Base-by-base conservation (phyloP, 2,888 invertebrate species). In the Macrophya annulata region DNA sequence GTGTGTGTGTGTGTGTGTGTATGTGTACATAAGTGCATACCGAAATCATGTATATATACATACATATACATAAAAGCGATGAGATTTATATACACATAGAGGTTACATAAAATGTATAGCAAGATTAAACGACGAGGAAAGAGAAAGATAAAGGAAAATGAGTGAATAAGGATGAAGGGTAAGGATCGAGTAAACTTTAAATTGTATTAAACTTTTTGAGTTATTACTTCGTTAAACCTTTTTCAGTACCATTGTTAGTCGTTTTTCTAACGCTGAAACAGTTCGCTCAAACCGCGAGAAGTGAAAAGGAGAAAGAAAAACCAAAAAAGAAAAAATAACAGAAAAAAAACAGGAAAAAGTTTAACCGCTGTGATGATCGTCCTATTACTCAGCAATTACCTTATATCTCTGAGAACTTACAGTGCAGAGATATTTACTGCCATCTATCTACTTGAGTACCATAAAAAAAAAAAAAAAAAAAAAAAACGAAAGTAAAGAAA, bases 171-270 rank as follows among this genome's bases (percentile, higher is more conserved):
- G 45, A n/a, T 3, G n/a, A 45, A 43, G 45, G 68, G 12, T 25
- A 55, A 55, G 31, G 25, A 37, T 25, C 8, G 5, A 25, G 25
- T 10, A 31, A 37, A 12, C 55, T 68, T 74, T 25, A 25, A 74
- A n/a, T 12, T 21, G 74, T 74, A 74, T 74, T 74, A 74, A 31
- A 74, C 74, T 74, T 74, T 74, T 74, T 74, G 74, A 74, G 43
- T 74, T 74, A 74, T 74, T 43, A 74, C 74, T 74, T 74, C 45
- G 74, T 74, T 74, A 74, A 74, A 74, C 12, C 45, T n/a, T 40
- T 74, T 74, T 74, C 17, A 43, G 45, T 10, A 45, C 25, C 12
- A 68, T 25, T 37, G 17, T 12, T 6, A 37, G 4, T 68, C 17
- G 37, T 68, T 68, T 31, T 17, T 17, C 68, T 68, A 37, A 68